Conservation (phyloP, 92 coral and sea anemone genomes). For the Parazoanthus atlanticus region DNA sequence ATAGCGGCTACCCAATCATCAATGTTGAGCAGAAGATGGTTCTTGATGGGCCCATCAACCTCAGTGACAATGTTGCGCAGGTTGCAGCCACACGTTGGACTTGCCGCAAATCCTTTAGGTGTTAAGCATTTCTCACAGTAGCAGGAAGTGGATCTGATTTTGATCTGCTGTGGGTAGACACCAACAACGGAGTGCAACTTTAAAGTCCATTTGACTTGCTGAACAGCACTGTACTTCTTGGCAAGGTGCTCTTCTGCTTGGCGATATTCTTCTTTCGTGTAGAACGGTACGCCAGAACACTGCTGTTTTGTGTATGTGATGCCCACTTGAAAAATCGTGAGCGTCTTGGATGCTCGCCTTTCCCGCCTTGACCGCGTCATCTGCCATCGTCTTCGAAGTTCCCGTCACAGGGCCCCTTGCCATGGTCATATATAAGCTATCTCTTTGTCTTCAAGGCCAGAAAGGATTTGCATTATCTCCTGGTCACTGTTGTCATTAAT, state of each 20-base stretch:
- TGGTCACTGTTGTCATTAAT: too few relatives aligned
- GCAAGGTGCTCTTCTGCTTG: not conserved
- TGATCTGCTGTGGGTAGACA: not conserved
- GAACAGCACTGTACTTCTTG: not conserved
- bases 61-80: too few relatives aligned
- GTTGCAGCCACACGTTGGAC: not conserved
- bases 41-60: too few relatives aligned
- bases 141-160: not conserved
- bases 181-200: not conserved
- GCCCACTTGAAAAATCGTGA: not conserved
- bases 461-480: too few relatives aligned
- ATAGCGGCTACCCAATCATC: too few relatives aligned
- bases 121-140: not conserved
- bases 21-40: too few relatives aligned
- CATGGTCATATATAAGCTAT: slow-evolving; percentile 46
- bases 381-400: slow-evolving; percentile 37
- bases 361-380: slow-evolving; percentile 44
- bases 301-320: not conserved
- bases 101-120: not conserved
- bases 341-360: not conserved
- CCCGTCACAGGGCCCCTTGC: slow-evolving; percentile 57
- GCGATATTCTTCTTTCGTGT: not conserved
- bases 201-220: not conserved
- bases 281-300: not conserved
- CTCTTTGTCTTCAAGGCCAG: slow-evolving; percentile 3